Conservation (phyloP, 2,888 invertebrate species). For the Eupeodes latifasciatus region DNA sequence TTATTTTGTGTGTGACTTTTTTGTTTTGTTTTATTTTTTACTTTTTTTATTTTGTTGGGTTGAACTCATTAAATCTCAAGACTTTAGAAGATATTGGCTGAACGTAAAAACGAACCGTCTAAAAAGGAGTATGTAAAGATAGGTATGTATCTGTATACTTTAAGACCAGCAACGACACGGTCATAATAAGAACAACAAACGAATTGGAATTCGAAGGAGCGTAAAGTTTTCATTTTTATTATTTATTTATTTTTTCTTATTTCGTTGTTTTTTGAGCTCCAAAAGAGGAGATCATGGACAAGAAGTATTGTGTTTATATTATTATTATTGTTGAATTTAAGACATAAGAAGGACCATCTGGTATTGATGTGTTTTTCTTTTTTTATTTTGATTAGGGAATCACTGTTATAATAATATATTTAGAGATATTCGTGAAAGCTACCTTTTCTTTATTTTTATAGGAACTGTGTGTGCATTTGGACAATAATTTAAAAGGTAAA, state of each 20-base stretch:
- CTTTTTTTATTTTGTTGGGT: conserved; percentile 25
- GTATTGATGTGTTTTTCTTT: neutral
- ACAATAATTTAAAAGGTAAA: neutral
- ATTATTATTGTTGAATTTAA: conserved; percentile 29
- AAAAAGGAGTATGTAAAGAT: conserved; percentile 6
- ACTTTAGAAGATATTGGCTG: conserved; percentile 57
- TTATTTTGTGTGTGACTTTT: conserved; percentile 8
- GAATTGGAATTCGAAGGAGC: conserved; percentile 36
- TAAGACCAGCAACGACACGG: conserved; percentile 30
- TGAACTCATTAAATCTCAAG: conserved; percentile 61
- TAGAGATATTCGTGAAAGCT: neutral
- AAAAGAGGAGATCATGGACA: conserved; percentile 21
- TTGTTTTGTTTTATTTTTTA: neutral
- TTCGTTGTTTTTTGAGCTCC: neutral
- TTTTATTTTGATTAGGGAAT: neutral
- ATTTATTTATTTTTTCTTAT: neutral
- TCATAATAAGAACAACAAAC: conserved; percentile 65
- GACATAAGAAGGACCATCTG: conserved; percentile 23
- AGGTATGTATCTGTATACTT: too few relatives aligned
- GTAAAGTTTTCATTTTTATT: conserved; percentile 54
- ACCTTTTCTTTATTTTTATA: neutral
- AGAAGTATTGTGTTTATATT: conserved; percentile 37
- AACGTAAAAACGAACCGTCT: conserved; percentile 41
- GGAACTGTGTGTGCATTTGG: neutral
- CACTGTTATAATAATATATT: neutral